phyloP scores from a whole-genome alignment of 2,113 vertebrate species.

The Poecilia latipinna region DNA sequence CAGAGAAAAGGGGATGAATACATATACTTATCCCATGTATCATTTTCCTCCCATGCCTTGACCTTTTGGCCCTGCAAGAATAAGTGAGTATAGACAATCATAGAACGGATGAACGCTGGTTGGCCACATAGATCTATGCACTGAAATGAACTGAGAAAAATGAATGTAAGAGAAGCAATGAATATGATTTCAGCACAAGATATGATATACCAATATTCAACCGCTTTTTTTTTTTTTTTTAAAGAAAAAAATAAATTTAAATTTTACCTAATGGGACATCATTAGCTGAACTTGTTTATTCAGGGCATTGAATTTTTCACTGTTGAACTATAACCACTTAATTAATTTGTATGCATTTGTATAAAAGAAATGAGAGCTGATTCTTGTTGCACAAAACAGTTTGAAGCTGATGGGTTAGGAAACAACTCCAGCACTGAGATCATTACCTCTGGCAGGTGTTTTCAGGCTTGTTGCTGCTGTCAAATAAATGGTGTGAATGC shows the following conservation, averaged over 20 bases:
- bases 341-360: not conserved
- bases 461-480: not conserved
- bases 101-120: too few relatives aligned
- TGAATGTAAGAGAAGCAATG: too few relatives aligned
- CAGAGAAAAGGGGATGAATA: too few relatives aligned
- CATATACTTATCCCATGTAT: too few relatives aligned
- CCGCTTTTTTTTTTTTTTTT: not conserved
- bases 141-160: not conserved
- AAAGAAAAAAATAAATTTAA: not conserved
- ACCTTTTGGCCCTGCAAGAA: too few relatives aligned
- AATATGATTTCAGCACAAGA: too few relatives aligned
- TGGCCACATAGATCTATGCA: not conserved
- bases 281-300: not conserved
- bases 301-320: not conserved
- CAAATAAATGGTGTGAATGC: not conserved
- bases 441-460: not conserved
- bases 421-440: not conserved
- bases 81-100: too few relatives aligned
- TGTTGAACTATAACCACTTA: not conserved
- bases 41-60: too few relatives aligned
- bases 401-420: not conserved
- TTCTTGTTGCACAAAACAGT: not conserved
- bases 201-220: not conserved
- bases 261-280: not conserved
- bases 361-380: not conserved